Evolutionary conservation across 2,888 invertebrate genomes (phyloP).

Genomic region (Hololepta plana): DNA sequence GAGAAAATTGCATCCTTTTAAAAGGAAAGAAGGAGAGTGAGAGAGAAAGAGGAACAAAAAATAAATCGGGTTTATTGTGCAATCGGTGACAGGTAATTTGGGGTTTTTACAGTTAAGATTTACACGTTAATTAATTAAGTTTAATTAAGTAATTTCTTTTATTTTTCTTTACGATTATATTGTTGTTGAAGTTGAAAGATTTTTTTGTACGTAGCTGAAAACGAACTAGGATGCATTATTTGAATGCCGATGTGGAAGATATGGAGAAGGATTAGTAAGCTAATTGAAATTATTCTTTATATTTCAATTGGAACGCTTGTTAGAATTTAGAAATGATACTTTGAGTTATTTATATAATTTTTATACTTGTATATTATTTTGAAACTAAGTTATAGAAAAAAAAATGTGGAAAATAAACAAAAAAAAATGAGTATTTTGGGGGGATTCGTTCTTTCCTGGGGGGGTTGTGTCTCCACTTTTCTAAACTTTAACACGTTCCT

Average conservation of each 20-base stretch:
- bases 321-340: slow-evolving; percentile 20
- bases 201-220: no score
- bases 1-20: no score
- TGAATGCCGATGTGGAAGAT: no score
- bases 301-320: slow-evolving; percentile 19
- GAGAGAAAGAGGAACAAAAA: background rate
- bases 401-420: background rate
- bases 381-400: no score
- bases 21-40: slow-evolving; percentile 12
- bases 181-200: no score
- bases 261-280: no score
- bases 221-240: no score
- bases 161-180: no score
- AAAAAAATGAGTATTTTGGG: slow-evolving; percentile 1
- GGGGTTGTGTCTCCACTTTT: slow-evolving; percentile 14
- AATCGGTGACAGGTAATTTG: slow-evolving; percentile 58
- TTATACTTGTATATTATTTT: no score
- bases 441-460: slow-evolving; percentile 4
- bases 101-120: slow-evolving; percentile 14
- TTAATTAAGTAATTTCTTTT: slow-evolving; percentile 15
- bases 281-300: no score
- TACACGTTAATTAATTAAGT: slow-evolving; percentile 12
- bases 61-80: slow-evolving; percentile 69
- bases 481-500: slow-evolving; percentile 25
- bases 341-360: no score